A percentile compares a stretch with the other conserved stretches of the same genome.
Evolutionary conservation across 2,888 invertebrate species (phyloP).

Genomic region (Harpalus rubripes): DNA sequence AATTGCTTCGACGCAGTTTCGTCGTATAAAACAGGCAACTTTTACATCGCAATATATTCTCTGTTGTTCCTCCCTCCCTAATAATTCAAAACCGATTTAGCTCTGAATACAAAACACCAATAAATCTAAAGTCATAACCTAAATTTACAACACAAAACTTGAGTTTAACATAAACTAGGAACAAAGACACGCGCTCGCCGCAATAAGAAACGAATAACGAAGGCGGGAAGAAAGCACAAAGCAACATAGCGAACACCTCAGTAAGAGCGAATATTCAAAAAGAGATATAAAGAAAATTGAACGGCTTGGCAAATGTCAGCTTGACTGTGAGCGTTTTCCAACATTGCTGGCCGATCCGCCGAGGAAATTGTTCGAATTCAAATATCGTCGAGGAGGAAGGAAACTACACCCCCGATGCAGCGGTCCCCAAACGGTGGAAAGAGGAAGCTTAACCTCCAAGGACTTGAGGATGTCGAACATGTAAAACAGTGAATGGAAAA

Average conservation of each 20-base stretch:
- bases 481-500: not conserved
- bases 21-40: too few species aligned
- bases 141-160: constrained; percentile 28
- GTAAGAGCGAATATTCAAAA: constrained; percentile 55
- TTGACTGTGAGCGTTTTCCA: constrained; percentile 43
- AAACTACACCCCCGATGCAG: constrained; percentile 17
- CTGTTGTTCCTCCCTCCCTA: constrained; percentile 4
- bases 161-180: constrained; percentile 25
- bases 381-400: constrained; percentile 29
- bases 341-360: constrained; percentile 35
- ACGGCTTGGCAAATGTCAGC: constrained; percentile 45
- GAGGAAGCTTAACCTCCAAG: not conserved
- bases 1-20: too few species aligned
- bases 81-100: constrained; percentile 28
- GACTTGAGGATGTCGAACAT: constrained; percentile 8
- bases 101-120: constrained; percentile 16
- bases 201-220: constrained; percentile 46
- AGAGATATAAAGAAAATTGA: constrained; percentile 58
- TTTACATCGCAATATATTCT: not conserved
- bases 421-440: not conserved
- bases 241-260: constrained; percentile 12
- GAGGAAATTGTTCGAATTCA: constrained; percentile 58
- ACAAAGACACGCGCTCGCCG: constrained; percentile 22
- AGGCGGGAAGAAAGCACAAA: not conserved
- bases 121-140: constrained; percentile 26